Conservation (phyloP, 2,888 invertebrate species). For the Buathra laborator region DNA sequence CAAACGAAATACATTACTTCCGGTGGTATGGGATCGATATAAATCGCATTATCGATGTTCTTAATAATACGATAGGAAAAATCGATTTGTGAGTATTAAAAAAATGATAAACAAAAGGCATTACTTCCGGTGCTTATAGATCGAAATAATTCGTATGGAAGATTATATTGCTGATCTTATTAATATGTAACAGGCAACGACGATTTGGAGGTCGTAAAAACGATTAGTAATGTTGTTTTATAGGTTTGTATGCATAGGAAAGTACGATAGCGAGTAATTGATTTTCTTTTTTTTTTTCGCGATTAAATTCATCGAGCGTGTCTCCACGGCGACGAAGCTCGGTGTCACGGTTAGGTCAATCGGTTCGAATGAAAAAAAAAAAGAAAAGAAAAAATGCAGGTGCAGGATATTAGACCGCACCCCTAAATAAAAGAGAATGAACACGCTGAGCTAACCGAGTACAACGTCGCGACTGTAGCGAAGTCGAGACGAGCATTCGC, state of each 20-base stretch:
- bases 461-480: constrained; percentile 43
- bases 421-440: constrained; percentile 60
- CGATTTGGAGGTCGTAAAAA: background rate
- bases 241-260: background rate
- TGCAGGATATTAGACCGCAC: constrained; percentile 74
- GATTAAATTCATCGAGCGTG: constrained; percentile 55
- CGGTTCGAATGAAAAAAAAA: constrained; percentile 64
- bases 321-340: constrained; percentile 21
- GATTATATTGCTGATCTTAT: background rate
- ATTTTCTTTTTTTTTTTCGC: background rate
- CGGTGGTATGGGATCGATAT: too few relatives aligned
- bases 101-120: too few relatives aligned
- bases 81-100: background rate
- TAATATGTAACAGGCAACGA: background rate
- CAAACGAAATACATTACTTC: too few relatives aligned
- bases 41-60: too few relatives aligned
- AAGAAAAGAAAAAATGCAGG: constrained; percentile 76
- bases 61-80: background rate
- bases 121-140: background rate
- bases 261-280: background rate
- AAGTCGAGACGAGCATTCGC: constrained; percentile 50
- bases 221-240: background rate
- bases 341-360: constrained; percentile 44
- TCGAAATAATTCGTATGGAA: background rate
- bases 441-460: background rate